Evolutionary conservation across 2,888 invertebrate species (phyloP).

Genomic region (Incurvaria masculella): DNA sequence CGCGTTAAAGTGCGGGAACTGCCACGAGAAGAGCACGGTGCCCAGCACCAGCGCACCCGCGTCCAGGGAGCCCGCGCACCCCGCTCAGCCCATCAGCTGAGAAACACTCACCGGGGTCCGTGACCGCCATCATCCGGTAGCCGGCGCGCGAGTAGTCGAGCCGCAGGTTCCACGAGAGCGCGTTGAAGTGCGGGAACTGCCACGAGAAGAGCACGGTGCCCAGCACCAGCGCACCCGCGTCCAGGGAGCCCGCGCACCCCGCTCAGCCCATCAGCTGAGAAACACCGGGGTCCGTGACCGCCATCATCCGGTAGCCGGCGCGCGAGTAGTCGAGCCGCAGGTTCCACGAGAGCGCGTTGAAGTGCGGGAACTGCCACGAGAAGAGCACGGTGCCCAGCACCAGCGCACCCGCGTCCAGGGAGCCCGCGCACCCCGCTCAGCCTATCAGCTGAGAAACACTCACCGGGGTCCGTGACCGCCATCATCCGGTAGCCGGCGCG

Average conservation of each 20-base stretch:
- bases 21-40: conserved; percentile 94
- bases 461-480: conserved; percentile 91
- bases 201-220: conserved; percentile 91
- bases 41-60: conserved; percentile 87
- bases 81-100: conserved; percentile 98
- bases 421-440: conserved; percentile 88
- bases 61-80: conserved; percentile 76
- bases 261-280: conserved; percentile 99
- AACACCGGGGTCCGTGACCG: conserved; percentile 89
- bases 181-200: conserved; percentile 99
- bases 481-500: conserved; percentile 98
- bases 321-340: conserved; percentile 93
- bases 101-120: conserved; percentile 67
- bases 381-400: conserved; percentile 87
- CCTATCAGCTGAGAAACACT: conserved; percentile 86
- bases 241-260: conserved; percentile 78
- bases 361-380: conserved; percentile 99
- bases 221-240: conserved; percentile 83
- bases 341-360: conserved; percentile 99
- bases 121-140: conserved; percentile 98
- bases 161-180: conserved; percentile 96
- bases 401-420: conserved; percentile 78
- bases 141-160: conserved; percentile 97
- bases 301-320: conserved; percentile 99
- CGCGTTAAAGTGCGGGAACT: conserved; percentile 99